Base-by-base conservation (phyloP, 1,140 invertebrate genomes). In the Drosophila navojoa region DNA sequence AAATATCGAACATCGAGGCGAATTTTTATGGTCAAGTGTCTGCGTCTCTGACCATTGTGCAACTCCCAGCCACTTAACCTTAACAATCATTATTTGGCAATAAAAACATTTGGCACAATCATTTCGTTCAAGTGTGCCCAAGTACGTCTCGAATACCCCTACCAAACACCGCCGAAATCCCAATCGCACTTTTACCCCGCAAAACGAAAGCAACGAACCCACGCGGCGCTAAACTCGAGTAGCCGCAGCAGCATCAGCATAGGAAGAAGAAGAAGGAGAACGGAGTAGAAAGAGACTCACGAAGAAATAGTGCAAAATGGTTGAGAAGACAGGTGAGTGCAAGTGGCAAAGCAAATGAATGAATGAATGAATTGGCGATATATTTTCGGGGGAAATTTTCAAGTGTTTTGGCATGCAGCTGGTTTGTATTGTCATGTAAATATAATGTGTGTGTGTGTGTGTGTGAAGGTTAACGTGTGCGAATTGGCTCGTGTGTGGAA, bases 271-370 rank as follows among this genome's bases (percentile, higher is more conserved):
- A 53, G 54, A 53, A 54, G 55, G 15, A 52, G 16, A 15, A 50
- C 22, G 11, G 19, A 7, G 5, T 19, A 45, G 49, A 53, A 10
- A 35, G 29, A 53, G 64, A 32, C 45, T 29, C 10, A 47, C 15
- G 11, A 58, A 68, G 29, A 75, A 71, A 54, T 71, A 71, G 67
- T 70, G 60, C 67, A 85, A 85, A 84, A 89, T 89, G 84, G 84
- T 89, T 61, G 85, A 89, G 81, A 89, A 89, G 80, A 90, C 84
- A 90, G 84, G 84, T 89, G 80, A 89, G 84, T 85, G 53, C 45
- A 57, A 67, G 54, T 62, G 57, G 47, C 35, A 71, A 45, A 79
- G 54, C 54, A 52, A 45, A 6, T 15, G 16, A 44, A n/a, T 19
- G 29, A 54, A 13, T 44, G 55, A 53, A 32, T 32, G 32, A 53